These are phyloP conservation scores for Ennomos quercinarius DNA, from an alignment of 2,888 invertebrate species.

Conservation along the genomic window DNA sequence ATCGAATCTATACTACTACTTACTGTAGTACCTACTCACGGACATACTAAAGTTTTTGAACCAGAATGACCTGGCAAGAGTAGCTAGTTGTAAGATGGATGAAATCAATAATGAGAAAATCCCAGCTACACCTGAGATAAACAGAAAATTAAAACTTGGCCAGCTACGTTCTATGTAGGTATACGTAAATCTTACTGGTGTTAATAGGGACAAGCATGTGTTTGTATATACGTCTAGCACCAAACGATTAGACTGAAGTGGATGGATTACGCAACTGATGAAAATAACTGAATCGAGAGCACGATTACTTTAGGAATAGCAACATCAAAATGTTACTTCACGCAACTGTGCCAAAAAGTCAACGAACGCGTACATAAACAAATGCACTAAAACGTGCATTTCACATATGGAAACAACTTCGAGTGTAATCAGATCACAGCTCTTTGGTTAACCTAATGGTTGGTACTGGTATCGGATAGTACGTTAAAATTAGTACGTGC, in stretches of 20 bases:
- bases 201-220: conserved; percentile 19
- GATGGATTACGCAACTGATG: conserved; percentile 26
- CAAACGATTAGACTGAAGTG: conserved; percentile 17
- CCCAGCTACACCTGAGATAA: too few relatives aligned
- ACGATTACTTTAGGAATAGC: conserved; percentile 24
- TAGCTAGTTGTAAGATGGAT: too few relatives aligned
- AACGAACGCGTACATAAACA: conserved; percentile 62
- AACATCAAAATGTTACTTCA: conserved; percentile 20
- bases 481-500: conserved; percentile 48
- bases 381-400: conserved; percentile 54
- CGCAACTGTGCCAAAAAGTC: conserved; percentile 48
- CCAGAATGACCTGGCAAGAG: too few relatives aligned
- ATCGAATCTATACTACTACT: too few relatives aligned
- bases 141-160: too few relatives aligned
- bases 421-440: conserved; percentile 68
- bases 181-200: background rate
- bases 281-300: conserved; percentile 27
- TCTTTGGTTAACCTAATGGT: conserved; percentile 68
- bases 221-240: conserved; percentile 7
- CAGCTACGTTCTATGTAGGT: too few relatives aligned
- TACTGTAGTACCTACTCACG: too few relatives aligned
- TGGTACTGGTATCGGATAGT: background rate
- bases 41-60: too few relatives aligned
- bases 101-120: too few relatives aligned
- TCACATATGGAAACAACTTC: conserved; percentile 57